phyloP scores from a whole-genome alignment of 2,113 vertebrate species.

The Dicaeum eximium region DNA sequence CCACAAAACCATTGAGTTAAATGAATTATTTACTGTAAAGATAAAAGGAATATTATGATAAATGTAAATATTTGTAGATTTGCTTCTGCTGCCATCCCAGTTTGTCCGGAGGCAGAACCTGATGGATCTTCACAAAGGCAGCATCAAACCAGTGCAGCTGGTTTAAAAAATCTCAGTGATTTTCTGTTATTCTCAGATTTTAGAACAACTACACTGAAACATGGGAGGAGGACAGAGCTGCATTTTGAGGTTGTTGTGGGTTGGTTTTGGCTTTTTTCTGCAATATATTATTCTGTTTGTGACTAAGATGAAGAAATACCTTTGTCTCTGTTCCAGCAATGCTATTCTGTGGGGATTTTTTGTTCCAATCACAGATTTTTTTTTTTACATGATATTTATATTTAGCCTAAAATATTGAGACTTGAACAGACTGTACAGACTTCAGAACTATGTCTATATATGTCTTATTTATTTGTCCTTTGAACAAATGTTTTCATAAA shows the following conservation, averaged over 20 bases:
- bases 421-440: neutral
- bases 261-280: neutral
- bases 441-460: neutral
- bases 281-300: neutral
- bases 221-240: neutral
- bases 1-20: neutral
- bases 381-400: neutral
- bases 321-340: slow-evolving; percentile 13
- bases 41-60: neutral
- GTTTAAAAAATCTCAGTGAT: neutral
- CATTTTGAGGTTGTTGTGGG: neutral
- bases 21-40: neutral
- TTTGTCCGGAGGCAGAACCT: neutral
- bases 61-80: neutral
- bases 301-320: slow-evolving; percentile 1
- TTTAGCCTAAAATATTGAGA: slow-evolving; percentile 23
- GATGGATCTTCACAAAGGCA: neutral
- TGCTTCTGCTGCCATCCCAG: neutral
- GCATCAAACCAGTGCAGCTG: neutral
- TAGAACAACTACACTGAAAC: neutral
- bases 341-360: neutral
- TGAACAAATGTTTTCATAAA: neutral
- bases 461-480: slow-evolving; percentile 14
- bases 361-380: neutral
- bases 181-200: neutral